Conservation (phyloP, 2,113 vertebrate genomes). For the Bucco capensis region DNA sequence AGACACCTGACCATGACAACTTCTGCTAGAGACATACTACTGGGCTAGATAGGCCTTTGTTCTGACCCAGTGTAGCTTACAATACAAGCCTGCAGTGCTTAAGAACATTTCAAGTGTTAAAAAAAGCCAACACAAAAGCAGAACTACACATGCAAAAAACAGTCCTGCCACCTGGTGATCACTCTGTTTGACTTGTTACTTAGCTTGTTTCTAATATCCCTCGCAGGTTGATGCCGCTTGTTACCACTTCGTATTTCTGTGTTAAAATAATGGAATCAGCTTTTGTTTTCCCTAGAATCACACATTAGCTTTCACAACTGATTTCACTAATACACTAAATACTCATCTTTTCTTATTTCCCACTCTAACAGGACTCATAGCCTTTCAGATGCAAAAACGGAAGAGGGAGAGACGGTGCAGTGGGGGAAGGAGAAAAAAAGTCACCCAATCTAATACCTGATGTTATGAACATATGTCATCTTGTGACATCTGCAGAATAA, state of each 20-base stretch:
- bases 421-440: background rate
- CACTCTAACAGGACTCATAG: background rate
- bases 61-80: background rate
- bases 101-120: background rate
- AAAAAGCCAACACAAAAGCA: background rate
- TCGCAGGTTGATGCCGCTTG: background rate
- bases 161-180: slow-evolving; percentile 65
- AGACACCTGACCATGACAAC: background rate
- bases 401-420: background rate
- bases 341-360: background rate
- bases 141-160: background rate
- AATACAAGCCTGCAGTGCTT: background rate
- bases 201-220: background rate
- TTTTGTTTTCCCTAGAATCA: background rate
- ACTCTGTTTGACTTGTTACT: background rate
- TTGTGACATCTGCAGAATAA: background rate
- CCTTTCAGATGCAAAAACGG: background rate
- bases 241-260: background rate
- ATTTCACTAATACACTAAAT: background rate
- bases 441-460: background rate
- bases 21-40: background rate
- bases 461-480: background rate
- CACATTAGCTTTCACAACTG: background rate
- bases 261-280: background rate
- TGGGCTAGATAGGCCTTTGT: background rate